phyloP scores from a whole-genome alignment of 1,140 invertebrate species.

The Anagrus nilaparvatae region DNA sequence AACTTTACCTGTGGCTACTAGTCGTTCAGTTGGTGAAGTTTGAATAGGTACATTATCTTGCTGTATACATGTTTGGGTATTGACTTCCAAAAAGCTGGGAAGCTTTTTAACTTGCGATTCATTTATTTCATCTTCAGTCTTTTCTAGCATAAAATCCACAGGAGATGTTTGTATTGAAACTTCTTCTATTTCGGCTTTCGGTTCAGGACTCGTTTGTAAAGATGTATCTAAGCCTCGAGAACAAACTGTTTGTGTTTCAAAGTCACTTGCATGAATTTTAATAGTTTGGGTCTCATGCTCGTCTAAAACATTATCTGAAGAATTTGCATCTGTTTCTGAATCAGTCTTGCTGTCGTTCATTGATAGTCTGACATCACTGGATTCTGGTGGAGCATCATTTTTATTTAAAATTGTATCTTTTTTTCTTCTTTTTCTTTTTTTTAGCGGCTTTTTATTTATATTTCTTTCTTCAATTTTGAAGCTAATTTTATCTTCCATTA shows the following conservation, averaged over 20 bases:
- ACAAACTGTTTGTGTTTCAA: conserved; percentile 45
- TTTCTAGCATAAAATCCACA: conserved; percentile 20
- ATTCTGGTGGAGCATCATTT: conserved; percentile 24
- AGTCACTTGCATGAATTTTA: conserved; percentile 20
- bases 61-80: too few species aligned
- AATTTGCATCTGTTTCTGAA: conserved; percentile 27
- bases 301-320: conserved; percentile 16
- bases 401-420: conserved; percentile 22
- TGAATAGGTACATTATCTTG: conserved; percentile 24
- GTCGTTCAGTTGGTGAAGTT: conserved; percentile 18
- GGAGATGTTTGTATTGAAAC: conserved; percentile 30
- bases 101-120: conserved; percentile 21
- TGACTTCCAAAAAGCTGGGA: too few species aligned
- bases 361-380: conserved; percentile 18
- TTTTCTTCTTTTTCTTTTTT: conserved; percentile 22
- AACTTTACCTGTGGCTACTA: conserved; percentile 8
- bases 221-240: conserved; percentile 24
- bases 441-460: conserved; percentile 18
- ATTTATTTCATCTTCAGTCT: conserved; percentile 26
- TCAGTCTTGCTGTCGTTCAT: conserved; percentile 44
- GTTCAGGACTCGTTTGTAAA: conserved; percentile 22
- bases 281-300: conserved; percentile 22
- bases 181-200: conserved; percentile 24
- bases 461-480: conserved; percentile 22
- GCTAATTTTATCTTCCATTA: conserved; percentile 27